A percentile compares a stretch with the other conserved stretches of the same genome.
These are phyloP conservation scores for Pelecanoides urinatrix DNA, from an alignment of 2,113 vertebrate species.

Conservation along the genomic window DNA sequence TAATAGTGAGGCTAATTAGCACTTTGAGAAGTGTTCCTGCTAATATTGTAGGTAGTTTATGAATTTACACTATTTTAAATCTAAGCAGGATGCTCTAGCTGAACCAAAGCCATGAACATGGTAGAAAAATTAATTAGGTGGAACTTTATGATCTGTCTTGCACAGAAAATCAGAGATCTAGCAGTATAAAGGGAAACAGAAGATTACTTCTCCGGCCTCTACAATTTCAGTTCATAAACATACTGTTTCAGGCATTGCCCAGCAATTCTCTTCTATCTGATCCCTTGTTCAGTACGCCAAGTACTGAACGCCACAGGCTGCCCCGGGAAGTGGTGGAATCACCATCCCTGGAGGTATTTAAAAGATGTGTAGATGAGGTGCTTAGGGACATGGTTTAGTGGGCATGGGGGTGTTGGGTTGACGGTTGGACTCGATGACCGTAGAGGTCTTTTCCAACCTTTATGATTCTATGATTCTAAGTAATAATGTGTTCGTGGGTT, in stretches of 20 bases:
- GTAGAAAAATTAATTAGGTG: conserved; percentile 4
- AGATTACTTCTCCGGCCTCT: neutral
- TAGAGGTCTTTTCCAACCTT: too few relatives aligned
- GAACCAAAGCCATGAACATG: neutral
- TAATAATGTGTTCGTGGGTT: neutral
- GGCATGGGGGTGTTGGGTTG: too few relatives aligned
- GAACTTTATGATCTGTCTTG: neutral
- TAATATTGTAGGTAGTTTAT: neutral
- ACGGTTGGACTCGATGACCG: too few relatives aligned
- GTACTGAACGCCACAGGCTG: too few relatives aligned
- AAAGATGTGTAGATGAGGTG: too few relatives aligned
- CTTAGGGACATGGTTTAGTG: too few relatives aligned
- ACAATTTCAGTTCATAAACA: neutral
- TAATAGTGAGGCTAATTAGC: neutral
- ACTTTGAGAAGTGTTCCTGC: neutral
- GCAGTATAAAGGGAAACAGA: neutral
- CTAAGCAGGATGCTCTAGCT: neutral
- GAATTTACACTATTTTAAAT: neutral
- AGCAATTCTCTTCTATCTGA: neutral
- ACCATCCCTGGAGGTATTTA: too few relatives aligned
- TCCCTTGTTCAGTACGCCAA: neutral
- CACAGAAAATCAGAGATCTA: neutral
- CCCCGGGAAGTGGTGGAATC: too few relatives aligned
- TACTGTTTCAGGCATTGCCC: neutral
- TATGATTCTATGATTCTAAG: too few relatives aligned